phyloP scores from a whole-genome alignment of 2,797 vertebrate species.

The Scomberomorus guttatus region DNA sequence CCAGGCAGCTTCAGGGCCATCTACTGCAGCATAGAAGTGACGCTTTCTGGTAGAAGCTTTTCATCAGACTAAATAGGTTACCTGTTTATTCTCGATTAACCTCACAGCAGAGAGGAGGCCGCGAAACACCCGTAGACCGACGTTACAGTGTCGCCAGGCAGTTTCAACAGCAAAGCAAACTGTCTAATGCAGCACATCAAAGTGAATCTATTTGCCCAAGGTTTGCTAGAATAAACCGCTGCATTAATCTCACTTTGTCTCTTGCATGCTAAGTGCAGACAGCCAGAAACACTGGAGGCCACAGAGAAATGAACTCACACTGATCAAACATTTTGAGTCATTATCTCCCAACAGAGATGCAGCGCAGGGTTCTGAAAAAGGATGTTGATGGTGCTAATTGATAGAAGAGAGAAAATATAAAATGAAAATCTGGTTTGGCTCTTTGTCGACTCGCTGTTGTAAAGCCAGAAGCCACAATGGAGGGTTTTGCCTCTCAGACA shows the following conservation, averaged over 20 bases:
- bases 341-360: constrained; percentile 34
- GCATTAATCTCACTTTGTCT: constrained; percentile 65
- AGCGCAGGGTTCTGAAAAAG: constrained; percentile 9
- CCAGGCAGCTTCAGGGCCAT: background rate
- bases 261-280: constrained; percentile 50
- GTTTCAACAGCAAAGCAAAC: constrained; percentile 4
- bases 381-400: constrained; percentile 39
- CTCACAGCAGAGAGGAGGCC: background rate
- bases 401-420: constrained; percentile 1
- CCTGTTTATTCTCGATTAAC: constrained; percentile 37
- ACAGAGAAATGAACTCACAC: constrained; percentile 19
- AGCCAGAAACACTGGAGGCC: constrained; percentile 37
- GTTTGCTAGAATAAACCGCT: constrained; percentile 24
- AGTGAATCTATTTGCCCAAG: constrained; percentile 40
- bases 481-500: constrained; percentile 35
- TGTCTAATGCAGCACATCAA: constrained; percentile 38
- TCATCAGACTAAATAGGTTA: constrained; percentile 17
- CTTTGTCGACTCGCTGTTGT: background rate
- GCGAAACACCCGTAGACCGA: background rate
- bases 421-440: background rate
- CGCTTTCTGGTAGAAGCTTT: constrained; percentile 3
- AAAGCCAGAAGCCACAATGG: background rate
- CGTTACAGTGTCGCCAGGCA: background rate
- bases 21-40: background rate
- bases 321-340: constrained; percentile 49